Conservation (phyloP, 2,113 vertebrate genomes). For the Lucifuga dentata region DNA sequence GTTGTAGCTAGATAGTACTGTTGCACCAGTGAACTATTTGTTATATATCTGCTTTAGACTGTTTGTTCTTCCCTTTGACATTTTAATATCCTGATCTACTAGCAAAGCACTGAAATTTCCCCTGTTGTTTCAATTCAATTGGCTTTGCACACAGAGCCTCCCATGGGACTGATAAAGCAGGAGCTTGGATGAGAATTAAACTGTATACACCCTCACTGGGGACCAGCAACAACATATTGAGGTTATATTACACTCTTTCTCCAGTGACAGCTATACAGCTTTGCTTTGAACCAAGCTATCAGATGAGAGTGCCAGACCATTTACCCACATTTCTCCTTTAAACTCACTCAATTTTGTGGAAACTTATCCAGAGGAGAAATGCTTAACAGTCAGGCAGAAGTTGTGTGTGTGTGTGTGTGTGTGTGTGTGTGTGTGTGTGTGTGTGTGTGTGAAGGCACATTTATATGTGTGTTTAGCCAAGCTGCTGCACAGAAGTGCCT, state of each 20-base stretch:
- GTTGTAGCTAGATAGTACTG: neutral
- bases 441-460: neutral
- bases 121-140: conserved; percentile 44
- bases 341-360: conserved; percentile 19
- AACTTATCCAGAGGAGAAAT: conserved; percentile 4
- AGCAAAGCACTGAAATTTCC: conserved; percentile 15
- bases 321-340: conserved; percentile 20
- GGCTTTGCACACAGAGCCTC: conserved; percentile 16
- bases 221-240: conserved; percentile 13
- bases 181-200: conserved; percentile 40
- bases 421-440: conserved; percentile 8
- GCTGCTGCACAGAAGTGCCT: conserved; percentile 33
- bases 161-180: conserved; percentile 34
- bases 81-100: neutral
- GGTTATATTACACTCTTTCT: conserved; percentile 13
- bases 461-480: neutral
- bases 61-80: neutral
- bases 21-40: neutral
- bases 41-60: conserved; percentile 3
- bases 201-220: conserved; percentile 15
- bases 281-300: conserved; percentile 9
- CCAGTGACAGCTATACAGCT: conserved; percentile 6
- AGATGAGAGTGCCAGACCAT: neutral
- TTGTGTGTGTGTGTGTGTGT: conserved; percentile 42
- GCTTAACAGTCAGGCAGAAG: conserved; percentile 25